A percentile compares a stretch with the other conserved stretches of the same genome.
Conservation (phyloP, 2,113 vertebrate genomes). For the Oplegnathus fasciatus region DNA sequence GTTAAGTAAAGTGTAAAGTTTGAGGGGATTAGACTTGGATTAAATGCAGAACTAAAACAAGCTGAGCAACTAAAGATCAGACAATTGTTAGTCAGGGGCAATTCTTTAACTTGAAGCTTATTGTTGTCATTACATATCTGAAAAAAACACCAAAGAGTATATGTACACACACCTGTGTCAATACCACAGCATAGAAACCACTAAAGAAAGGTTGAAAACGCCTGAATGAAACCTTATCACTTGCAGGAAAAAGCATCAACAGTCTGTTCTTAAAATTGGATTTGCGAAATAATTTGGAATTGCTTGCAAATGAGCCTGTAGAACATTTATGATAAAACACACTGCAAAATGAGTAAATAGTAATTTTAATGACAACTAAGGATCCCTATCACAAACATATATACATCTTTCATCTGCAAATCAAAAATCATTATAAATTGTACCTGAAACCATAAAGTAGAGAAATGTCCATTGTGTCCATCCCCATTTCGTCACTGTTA, state of each 20-base stretch:
- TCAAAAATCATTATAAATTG: not conserved
- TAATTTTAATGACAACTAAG: not conserved
- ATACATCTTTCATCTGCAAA: not conserved
- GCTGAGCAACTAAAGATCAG: not conserved
- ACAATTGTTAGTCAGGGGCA: not conserved
- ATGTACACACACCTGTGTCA: not conserved
- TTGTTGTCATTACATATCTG: not conserved
- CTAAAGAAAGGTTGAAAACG: not conserved
- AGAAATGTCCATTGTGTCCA: conserved; percentile 29
- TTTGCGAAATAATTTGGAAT: not conserved
- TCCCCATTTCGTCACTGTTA: not conserved
- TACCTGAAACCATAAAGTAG: conserved; percentile 61
- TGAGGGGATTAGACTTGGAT: too few relatives aligned
- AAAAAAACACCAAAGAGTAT: not conserved
- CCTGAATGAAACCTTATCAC: not conserved
- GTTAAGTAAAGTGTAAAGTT: too few relatives aligned
- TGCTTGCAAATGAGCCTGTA: not conserved
- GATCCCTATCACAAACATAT: not conserved
- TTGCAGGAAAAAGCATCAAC: not conserved
- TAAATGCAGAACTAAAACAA: too few relatives aligned
- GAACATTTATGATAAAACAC: not conserved
- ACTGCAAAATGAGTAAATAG: not conserved
- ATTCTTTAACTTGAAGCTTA: not conserved
- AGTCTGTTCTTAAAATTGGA: not conserved
- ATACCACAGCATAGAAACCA: not conserved